phyloP scores from a whole-genome alignment of 2,888 invertebrate genomes.

The Dorcus parallelipipedus region DNA sequence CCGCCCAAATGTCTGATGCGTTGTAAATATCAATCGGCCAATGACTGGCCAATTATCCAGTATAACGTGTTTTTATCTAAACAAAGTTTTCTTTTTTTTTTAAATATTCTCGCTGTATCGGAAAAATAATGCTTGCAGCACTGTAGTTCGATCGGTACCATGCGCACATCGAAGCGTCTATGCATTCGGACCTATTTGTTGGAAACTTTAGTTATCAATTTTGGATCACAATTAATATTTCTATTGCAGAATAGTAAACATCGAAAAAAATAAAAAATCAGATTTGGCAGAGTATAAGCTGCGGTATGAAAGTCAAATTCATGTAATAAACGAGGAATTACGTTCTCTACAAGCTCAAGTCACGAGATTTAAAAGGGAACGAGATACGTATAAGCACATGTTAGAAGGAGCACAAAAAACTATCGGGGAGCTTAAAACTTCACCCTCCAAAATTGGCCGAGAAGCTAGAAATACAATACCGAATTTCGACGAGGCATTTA shows the following conservation, averaged over 20 bases:
- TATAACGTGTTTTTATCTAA: no score
- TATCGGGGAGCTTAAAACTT: constrained; percentile 69
- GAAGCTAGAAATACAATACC: constrained; percentile 46
- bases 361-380: constrained; percentile 78
- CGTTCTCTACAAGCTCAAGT: constrained; percentile 78
- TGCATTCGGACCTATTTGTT: no score
- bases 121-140: no score
- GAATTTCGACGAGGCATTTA: constrained; percentile 63
- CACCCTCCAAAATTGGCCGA: constrained; percentile 51
- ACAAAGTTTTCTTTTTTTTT: no score
- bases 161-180: no score
- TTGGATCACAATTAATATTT: neutral
- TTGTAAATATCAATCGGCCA: no score
- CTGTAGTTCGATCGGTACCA: no score
- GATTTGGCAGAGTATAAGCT: constrained; percentile 78
- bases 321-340: constrained; percentile 76
- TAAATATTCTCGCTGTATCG: no score
- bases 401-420: constrained; percentile 82
- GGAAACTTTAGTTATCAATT: neutral
- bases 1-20: no score
- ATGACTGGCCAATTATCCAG: no score
- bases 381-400: constrained; percentile 88
- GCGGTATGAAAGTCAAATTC: constrained; percentile 81
- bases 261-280: constrained; percentile 70
- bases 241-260: constrained; percentile 48